These are phyloP conservation scores for Oceanodroma tethys DNA, from an alignment of 2,113 vertebrate genomes.

Conservation along the genomic window DNA sequence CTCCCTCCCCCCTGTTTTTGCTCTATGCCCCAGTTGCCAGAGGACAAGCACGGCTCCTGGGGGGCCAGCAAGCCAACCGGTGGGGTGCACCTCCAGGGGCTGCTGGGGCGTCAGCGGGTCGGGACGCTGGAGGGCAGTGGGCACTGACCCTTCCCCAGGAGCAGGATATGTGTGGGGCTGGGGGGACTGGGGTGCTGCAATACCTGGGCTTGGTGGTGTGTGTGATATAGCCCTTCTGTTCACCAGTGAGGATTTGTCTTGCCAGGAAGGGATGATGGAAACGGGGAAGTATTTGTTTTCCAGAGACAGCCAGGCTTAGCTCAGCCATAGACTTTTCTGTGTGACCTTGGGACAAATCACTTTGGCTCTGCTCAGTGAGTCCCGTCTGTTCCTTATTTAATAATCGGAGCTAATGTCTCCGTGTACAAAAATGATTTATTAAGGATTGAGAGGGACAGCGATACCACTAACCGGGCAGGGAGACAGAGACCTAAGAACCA, in stretches of 20 bases:
- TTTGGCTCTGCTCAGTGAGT: neutral
- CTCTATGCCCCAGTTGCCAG: neutral
- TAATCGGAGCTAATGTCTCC: neutral
- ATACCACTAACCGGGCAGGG: neutral
- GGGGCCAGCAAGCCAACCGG: neutral
- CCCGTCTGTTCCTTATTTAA: slow-evolving; percentile 7
- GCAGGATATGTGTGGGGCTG: neutral
- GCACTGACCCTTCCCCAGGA: neutral
- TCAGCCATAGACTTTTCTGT: slow-evolving; percentile 1
- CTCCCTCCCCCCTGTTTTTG: neutral
- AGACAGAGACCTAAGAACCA: neutral
- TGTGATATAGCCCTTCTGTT: neutral
- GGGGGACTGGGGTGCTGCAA: accelerated
- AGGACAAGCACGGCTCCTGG: neutral
- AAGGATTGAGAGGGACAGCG: neutral
- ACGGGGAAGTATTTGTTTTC: neutral
- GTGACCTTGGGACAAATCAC: slow-evolving; percentile 63
- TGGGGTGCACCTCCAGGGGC: neutral
- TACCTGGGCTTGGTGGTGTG: neutral
- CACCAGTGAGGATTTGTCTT: neutral
- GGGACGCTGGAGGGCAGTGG: neutral
- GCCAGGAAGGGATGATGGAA: neutral
- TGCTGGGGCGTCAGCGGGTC: neutral
- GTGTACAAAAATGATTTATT: neutral
- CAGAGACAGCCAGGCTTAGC: neutral